Conservation (phyloP, 1,140 invertebrate species). For the Cecropterus lyciades region DNA sequence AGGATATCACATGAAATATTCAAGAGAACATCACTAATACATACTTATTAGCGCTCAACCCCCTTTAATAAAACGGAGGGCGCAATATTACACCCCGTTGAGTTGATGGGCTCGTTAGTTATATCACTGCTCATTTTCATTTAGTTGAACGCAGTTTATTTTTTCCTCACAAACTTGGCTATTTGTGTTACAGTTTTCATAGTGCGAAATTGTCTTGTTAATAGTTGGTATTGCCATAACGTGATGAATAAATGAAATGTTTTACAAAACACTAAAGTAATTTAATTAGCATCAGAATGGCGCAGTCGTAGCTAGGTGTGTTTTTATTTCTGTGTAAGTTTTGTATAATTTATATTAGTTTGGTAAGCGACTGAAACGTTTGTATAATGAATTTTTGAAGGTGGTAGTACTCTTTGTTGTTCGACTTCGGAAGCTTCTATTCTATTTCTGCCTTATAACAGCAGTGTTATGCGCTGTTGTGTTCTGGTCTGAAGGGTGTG, state of each 20-base stretch:
- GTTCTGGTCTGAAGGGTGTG: too few species aligned
- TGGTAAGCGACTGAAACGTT: background rate
- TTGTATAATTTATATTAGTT: too few species aligned
- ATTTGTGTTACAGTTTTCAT: conserved; percentile 9
- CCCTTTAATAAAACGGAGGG: conserved; percentile 10
- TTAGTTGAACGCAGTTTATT: conserved; percentile 13
- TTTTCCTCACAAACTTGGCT: conserved; percentile 1
- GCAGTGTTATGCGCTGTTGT: too few species aligned
- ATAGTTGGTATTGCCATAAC: conserved; percentile 8
- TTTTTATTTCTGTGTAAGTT: background rate
- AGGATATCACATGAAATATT: background rate
- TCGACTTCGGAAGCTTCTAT: too few species aligned
- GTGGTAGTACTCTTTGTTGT: too few species aligned
- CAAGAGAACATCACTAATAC: conserved; percentile 1
- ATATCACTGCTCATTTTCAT: conserved; percentile 34
- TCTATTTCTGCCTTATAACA: too few species aligned
- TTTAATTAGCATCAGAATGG: background rate
- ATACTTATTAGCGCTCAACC: conserved; percentile 5
- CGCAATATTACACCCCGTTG: conserved; percentile 13
- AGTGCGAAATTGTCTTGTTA: conserved; percentile 7
- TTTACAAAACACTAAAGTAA: conserved; percentile 1
- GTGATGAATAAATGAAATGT: conserved; percentile 15
- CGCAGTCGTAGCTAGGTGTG: background rate
- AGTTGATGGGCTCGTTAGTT: conserved; percentile 17
- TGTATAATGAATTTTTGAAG: background rate